Percentiles rank a stretch among this genome's conserved stretches.
Evolutionary conservation across 2,888 invertebrate species (phyloP).

Genomic region (Agonopterix alstromeriana): DNA sequence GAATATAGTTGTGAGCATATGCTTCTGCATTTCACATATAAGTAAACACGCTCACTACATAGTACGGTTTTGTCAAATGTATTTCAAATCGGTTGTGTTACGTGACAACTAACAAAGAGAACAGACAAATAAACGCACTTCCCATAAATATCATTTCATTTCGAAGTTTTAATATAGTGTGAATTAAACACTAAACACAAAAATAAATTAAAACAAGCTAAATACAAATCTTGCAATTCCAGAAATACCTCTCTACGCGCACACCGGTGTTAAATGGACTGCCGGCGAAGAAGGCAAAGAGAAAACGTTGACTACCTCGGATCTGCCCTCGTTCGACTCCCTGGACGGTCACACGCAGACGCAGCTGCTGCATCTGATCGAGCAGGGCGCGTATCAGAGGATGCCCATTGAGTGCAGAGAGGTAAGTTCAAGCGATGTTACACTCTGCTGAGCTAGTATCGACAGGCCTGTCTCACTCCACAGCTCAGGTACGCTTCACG

Average conservation of each 20-base stretch:
- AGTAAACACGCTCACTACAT: too few species aligned
- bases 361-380: slow-evolving; percentile 82
- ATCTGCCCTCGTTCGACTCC: slow-evolving; percentile 79
- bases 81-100: too few species aligned
- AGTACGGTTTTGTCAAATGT: too few species aligned
- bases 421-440: slow-evolving; percentile 36
- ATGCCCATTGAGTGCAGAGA: slow-evolving; percentile 83
- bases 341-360: slow-evolving; percentile 89
- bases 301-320: slow-evolving; percentile 30
- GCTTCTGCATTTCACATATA: too few species aligned
- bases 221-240: slow-evolving; percentile 5
- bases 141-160: too few species aligned
- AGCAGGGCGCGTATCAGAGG: slow-evolving; percentile 85
- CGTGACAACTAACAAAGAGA: too few species aligned
- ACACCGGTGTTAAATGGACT: slow-evolving; percentile 61
- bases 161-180: neutral
- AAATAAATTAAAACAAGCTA: neutral
- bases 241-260: slow-evolving; percentile 74
- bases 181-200: too few species aligned
- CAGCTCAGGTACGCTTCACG: too few species aligned
- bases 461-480: too few species aligned
- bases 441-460: too few species aligned
- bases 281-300: slow-evolving; percentile 35
- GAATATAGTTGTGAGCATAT: too few species aligned
- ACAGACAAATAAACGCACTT: neutral